Evolutionary conservation across 2,113 vertebrate genomes (phyloP).

Genomic region (Tupaia chinensis): DNA sequence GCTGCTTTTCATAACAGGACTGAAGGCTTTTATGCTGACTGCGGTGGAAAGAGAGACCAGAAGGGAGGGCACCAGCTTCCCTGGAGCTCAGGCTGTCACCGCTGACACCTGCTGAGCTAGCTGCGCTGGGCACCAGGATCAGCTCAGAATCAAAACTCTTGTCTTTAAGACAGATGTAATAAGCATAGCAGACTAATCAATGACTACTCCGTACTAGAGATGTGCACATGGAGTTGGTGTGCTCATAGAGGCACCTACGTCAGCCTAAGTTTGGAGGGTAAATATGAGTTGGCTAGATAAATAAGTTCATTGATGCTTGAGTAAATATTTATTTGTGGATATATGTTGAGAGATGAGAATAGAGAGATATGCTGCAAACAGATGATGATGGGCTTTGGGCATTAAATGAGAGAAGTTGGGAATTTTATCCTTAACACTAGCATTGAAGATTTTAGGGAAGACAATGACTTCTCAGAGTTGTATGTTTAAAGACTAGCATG

Average conservation of each 20-base stretch:
- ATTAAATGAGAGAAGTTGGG: conserved; percentile 28
- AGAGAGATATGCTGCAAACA: background rate
- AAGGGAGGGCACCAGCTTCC: conserved; percentile 21
- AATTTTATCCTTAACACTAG: conserved; percentile 43
- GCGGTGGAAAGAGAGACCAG: background rate
- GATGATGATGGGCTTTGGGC: background rate
- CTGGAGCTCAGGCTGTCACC: conserved; percentile 51
- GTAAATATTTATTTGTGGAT: conserved; percentile 59
- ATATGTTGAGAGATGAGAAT: conserved; percentile 5
- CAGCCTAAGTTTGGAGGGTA: background rate
- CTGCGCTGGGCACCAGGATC: background rate
- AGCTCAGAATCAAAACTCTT: conserved; percentile 72
- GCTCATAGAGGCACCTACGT: background rate
- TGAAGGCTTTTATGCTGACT: conserved; percentile 97
- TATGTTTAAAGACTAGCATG: background rate
- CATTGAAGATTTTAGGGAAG: conserved; percentile 6
- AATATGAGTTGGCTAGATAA: background rate
- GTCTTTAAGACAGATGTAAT: conserved; percentile 1
- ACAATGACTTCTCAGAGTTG: background rate
- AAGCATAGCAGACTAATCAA: background rate
- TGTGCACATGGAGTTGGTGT: background rate
- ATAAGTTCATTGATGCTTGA: background rate
- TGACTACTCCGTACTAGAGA: background rate
- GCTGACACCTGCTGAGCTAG: background rate
- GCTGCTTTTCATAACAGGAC: conserved; percentile 94